Evolutionary conservation across 2,113 vertebrate genomes (phyloP), one percentile per base, ranked within the genome.

Genomic region (Otolemur garnettii): DNA sequence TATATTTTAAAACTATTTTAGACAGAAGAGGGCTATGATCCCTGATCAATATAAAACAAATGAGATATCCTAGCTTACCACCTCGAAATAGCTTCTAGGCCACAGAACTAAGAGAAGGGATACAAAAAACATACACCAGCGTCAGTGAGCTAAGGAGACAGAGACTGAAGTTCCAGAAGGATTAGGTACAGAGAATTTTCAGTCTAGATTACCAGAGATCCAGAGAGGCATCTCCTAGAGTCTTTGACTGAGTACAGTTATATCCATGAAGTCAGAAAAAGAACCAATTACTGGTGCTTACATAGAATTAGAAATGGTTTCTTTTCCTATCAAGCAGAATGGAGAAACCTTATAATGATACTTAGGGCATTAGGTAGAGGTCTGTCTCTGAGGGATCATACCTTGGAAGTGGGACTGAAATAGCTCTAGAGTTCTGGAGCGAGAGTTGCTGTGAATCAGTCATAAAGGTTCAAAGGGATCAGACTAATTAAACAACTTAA

Each of bases 401-500:
- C 24, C 21, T 87, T 38, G 72, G 33, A 2, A 69, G n/a, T n/a
- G 18, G 19, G 24, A 84, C 50, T 77, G 74, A 86, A 88, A 69
- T 30, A 74, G n/a, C 10, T 18, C 55, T 74, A 38, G 45, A 86
- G n/a, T 7, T 18, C 55, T 74, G 33, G 45, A 86, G 60, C 66
- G 77, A 95, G 77, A 38, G 9, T 17, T 90, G n/a, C 55, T 84
- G 18, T 84, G 77, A 84, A 77, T 18, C 26, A 90, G 42, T 3
- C 66, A 90, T 22, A 71, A 74, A 94, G 71, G 79, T 45, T 60
- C 60, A 78, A 74, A 93, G 79, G 14, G 55, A 78, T 72, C 62
- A 59, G 53, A 92, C 26, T 21, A n/a, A 95, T 66, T 75, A 91
- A 74, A 72, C 84, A 93, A 85, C n/a, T 85, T n/a, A 90, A 93